Evolutionary conservation across 2,888 invertebrate genomes (phyloP), one percentile per base, ranked within the genome.

Genomic region (Caenorhabditis sp.): DNA sequence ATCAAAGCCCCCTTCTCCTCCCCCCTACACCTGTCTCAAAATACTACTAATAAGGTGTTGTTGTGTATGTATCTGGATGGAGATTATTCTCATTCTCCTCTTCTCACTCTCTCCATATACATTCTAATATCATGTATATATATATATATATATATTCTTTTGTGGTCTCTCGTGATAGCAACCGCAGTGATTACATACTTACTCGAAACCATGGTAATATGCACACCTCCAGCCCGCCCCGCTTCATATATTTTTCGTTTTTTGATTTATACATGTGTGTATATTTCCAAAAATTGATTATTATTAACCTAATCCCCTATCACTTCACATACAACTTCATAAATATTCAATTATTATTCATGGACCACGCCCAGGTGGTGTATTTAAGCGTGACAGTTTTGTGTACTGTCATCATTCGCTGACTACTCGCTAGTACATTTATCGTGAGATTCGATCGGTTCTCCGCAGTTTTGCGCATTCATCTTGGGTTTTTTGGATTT

Each of bases 391-490:
- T 17, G 12, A 43, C 14, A 17, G 5, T 43, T 43, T 43, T 14
- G 43, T 43, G 43, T 17, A 17, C 17, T 14, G 17, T 10, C 17
- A 43, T 43, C 43, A 43, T 43, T 43, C 14, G 3, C 14, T 17
- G 6, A 43, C 43, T 43, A 43, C 14, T 17, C 36, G 5, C 36
- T 8, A 36, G 14, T 43, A 14, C 3, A 17, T 43, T 43, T 6
- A 12, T 43, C 2, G 6, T 43, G 6, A 12, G 17, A 55, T 55
- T 55, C 55, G 24, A 26, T 55, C 58, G 71, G 71, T 64, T 76
- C 77, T 61, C 75, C 69, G 73, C 58, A 73, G 79, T 79, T 72
- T 63, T 58, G 55, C 37, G 69, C 73, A 71, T 79, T 79, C 72
- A 75, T 79, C 79, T 31, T 23, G 57, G 51, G n/a, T n/a, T 23